phyloP scores from a whole-genome alignment of 2,113 vertebrate species.

The Malurus melanocephalus region DNA sequence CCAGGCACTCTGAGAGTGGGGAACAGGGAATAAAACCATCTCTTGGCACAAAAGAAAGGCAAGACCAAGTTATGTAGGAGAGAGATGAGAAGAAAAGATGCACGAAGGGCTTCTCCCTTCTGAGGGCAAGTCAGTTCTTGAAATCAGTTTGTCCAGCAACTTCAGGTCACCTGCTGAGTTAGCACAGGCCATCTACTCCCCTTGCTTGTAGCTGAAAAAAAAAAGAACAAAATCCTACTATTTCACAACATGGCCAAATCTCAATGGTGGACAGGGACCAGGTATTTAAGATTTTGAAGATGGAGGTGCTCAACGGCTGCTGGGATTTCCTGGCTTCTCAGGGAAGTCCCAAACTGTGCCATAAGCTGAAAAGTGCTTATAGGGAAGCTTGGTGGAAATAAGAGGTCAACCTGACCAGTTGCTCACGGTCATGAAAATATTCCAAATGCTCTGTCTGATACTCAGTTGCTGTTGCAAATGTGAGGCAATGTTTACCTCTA shows the following conservation, averaged over 20 bases:
- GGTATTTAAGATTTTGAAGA: neutral
- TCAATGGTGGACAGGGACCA: neutral
- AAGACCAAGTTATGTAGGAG: neutral
- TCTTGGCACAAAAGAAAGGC: neutral
- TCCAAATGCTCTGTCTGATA: neutral
- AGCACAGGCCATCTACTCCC: neutral
- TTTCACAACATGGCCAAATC: neutral
- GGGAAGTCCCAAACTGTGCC: neutral
- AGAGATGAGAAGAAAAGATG: neutral
- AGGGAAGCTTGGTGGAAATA: neutral
- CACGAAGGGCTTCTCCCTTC: neutral
- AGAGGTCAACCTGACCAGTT: neutral
- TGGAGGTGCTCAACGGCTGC: neutral
- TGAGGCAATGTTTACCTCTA: slow-evolving; percentile 55
- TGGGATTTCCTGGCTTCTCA: neutral
- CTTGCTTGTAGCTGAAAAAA: neutral
- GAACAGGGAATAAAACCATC: neutral
- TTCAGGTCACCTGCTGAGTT: neutral
- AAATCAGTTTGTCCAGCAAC: neutral
- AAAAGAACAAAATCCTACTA: neutral
- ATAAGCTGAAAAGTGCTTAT: neutral
- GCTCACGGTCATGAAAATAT: neutral
- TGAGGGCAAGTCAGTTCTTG: neutral
- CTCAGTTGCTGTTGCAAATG: slow-evolving; percentile 42
- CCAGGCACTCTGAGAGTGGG: neutral